These are phyloP conservation scores for Troides oblongomaculatus DNA, from an alignment of 2,888 invertebrate genomes.

Conservation along the genomic window DNA sequence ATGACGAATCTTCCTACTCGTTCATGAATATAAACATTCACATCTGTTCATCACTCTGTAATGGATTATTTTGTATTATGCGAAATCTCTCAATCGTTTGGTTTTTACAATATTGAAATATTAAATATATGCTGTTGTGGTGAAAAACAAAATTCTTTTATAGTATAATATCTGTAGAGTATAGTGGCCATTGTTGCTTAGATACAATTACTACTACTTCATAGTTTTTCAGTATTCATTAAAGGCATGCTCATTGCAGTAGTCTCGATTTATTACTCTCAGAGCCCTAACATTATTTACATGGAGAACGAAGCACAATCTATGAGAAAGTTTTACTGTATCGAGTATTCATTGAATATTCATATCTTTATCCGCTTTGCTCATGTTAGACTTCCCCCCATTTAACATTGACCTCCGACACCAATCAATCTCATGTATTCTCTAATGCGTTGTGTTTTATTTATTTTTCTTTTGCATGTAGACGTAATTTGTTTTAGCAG, in stretches of 20 bases:
- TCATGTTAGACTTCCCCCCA: slow-evolving; percentile 10
- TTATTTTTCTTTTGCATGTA: slow-evolving; percentile 41
- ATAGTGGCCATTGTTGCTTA: not conserved
- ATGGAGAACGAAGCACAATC: slow-evolving; percentile 19
- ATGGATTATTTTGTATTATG: not conserved
- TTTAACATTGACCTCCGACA: slow-evolving; percentile 8
- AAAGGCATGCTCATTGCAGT: slow-evolving; percentile 7
- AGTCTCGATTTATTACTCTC: slow-evolving; percentile 11
- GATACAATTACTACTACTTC: not conserved
- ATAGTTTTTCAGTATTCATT: slow-evolving; percentile 18
- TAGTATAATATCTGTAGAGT: not conserved
- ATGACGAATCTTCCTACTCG: not conserved
- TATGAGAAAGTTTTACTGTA: slow-evolving; percentile 22
- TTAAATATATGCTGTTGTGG: not conserved
- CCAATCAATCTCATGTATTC: slow-evolving; percentile 3
- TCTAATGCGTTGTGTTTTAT: slow-evolving; percentile 34
- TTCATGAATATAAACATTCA: slow-evolving; percentile 6
- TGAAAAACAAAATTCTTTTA: not conserved
- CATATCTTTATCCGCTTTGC: slow-evolving; percentile 14
- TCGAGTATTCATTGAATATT: slow-evolving; percentile 11
- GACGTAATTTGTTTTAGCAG: slow-evolving; percentile 43
- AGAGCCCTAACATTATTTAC: slow-evolving; percentile 27
- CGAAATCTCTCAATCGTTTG: not conserved
- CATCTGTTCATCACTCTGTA: not conserved
- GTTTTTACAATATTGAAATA: not conserved